A percentile compares a stretch with the other conserved stretches of the same genome.
phyloP scores from a whole-genome alignment of 2,113 vertebrate species.

The Passerina amoena region DNA sequence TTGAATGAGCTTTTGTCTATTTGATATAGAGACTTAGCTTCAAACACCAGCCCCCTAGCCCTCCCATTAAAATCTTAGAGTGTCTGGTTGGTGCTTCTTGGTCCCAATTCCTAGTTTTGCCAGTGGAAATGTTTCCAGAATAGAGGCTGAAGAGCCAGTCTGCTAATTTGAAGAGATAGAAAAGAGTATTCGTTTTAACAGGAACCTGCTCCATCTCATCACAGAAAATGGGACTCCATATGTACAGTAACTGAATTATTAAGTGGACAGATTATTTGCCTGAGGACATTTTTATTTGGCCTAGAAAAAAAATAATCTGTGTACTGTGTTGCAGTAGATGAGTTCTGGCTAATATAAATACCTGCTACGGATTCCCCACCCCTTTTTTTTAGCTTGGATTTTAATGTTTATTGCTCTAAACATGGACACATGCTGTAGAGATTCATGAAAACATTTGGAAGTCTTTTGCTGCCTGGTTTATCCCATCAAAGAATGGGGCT shows the following conservation, averaged over 20 bases:
- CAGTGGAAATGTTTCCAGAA: neutral
- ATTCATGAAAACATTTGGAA: neutral
- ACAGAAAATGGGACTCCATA: constrained; percentile 60
- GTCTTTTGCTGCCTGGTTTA: neutral
- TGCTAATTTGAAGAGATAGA: constrained; percentile 11
- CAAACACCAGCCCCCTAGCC: neutral
- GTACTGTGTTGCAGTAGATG: neutral
- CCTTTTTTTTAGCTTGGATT: neutral
- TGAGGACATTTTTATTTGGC: constrained; percentile 55
- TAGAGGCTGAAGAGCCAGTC: neutral
- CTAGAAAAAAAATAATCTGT: constrained; percentile 62
- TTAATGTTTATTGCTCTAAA: neutral
- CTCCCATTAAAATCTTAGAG: neutral
- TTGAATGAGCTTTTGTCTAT: neutral
- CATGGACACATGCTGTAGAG: neutral
- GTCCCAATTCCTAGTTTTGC: neutral
- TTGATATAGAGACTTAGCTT: neutral
- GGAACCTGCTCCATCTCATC: constrained; percentile 28
- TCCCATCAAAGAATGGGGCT: neutral
- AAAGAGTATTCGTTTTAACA: constrained; percentile 24
- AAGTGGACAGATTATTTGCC: constrained; percentile 64
- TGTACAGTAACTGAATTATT: constrained; percentile 71
- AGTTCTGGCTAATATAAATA: neutral
- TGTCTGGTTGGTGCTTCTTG: neutral
- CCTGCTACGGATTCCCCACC: neutral